These are phyloP conservation scores for Brevimyrus niger DNA, from an alignment of 2,113 vertebrate species.

Conservation along the genomic window DNA sequence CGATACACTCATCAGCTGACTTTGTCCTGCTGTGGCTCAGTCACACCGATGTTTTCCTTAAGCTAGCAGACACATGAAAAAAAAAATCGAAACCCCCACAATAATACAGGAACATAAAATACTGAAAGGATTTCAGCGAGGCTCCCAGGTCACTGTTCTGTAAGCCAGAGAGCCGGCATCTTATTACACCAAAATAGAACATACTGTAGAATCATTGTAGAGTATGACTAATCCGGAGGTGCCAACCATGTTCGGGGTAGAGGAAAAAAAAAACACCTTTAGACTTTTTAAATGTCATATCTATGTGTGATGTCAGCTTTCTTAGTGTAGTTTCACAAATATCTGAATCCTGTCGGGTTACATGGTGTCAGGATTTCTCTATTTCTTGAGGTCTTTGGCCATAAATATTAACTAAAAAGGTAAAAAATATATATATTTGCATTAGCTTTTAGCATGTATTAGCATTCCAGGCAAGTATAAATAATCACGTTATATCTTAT, in stretches of 20 bases:
- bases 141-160: background rate
- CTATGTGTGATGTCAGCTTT: background rate
- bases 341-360: background rate
- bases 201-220: background rate
- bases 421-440: background rate
- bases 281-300: background rate
- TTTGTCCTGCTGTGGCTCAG: background rate
- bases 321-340: background rate
- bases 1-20: background rate
- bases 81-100: background rate
- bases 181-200: constrained; percentile 6
- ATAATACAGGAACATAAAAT: background rate
- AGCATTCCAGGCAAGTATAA: background rate
- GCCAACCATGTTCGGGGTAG: background rate
- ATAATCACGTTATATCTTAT: background rate
- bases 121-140: background rate
- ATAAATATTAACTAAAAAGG: background rate
- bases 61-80: background rate
- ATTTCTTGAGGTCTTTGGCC: background rate
- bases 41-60: background rate
- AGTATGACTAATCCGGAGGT: constrained; percentile 4
- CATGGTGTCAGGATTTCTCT: background rate
- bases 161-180: background rate
- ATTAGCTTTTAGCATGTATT: background rate
- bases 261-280: background rate